Evolutionary conservation across 2,888 invertebrate genomes (phyloP).

Genomic region (Dryadula phaetusa): DNA sequence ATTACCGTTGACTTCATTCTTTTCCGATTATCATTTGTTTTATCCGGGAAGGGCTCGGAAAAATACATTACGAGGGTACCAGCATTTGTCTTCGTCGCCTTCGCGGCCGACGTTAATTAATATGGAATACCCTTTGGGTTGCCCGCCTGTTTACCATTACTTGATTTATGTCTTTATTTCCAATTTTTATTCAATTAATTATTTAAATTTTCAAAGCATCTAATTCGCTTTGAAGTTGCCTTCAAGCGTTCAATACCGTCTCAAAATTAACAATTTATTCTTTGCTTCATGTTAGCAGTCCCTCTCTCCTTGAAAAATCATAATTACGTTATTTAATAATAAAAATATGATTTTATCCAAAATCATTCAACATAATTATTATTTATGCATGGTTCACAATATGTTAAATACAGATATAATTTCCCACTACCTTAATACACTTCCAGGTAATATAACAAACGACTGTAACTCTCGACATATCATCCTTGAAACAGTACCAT

Average conservation of each 20-base stretch:
- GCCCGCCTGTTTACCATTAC: slow-evolving; percentile 67
- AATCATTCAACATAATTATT: no score
- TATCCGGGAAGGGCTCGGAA: slow-evolving; percentile 72
- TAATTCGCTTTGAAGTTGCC: slow-evolving; percentile 11
- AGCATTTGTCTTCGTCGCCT: slow-evolving; percentile 82
- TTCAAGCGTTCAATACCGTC: neutral
- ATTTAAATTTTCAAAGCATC: slow-evolving; percentile 29
- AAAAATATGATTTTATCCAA: neutral
- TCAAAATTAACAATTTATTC: neutral
- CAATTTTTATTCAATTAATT: slow-evolving; percentile 56
- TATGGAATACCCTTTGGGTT: slow-evolving; percentile 80
- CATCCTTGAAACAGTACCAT: neutral
- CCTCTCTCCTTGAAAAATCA: neutral
- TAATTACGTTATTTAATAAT: neutral
- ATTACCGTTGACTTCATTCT: slow-evolving; percentile 82
- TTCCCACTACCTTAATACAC: neutral
- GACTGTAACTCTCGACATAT: neutral
- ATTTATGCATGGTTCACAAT: no score
- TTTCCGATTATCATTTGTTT: slow-evolving; percentile 84
- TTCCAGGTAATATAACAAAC: neutral
- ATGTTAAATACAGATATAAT: neutral
- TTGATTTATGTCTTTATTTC: slow-evolving; percentile 71
- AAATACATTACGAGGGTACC: slow-evolving; percentile 78
- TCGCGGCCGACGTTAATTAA: slow-evolving; percentile 78
- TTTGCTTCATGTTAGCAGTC: neutral